A percentile compares a stretch with the other conserved stretches of the same genome.
phyloP scores from a whole-genome alignment of 1,140 invertebrate genomes.

The Rhagoletis zephyria region DNA sequence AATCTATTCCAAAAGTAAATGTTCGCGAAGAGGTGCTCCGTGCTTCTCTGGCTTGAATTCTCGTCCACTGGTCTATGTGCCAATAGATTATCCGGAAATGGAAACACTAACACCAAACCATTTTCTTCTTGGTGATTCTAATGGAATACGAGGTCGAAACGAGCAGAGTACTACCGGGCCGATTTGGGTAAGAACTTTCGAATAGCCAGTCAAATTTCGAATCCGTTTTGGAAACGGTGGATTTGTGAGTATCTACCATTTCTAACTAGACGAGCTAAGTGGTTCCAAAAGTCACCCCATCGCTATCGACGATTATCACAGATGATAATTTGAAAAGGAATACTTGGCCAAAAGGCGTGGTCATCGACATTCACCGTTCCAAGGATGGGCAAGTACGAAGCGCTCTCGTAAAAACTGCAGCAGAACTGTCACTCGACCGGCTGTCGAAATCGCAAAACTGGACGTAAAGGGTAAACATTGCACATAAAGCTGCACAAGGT shows the following conservation, averaged over 20 bases:
- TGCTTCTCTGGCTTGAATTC: constrained; percentile 55
- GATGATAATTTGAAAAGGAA: constrained; percentile 60
- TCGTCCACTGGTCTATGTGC: no score
- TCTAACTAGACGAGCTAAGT: constrained; percentile 38
- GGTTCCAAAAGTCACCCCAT: constrained; percentile 61
- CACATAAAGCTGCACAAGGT: no score
- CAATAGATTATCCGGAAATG: no score
- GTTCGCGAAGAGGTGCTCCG: constrained; percentile 52
- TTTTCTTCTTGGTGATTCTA: no score
- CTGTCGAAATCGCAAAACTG: constrained; percentile 45
- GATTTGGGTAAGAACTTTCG: no score
- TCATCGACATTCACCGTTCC: constrained; percentile 24
- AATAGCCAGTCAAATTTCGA: no score
- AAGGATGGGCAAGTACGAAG: constrained; percentile 55
- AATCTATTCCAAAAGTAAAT: constrained; percentile 57
- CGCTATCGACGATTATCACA: constrained; percentile 62
- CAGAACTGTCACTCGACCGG: constrained; percentile 32
- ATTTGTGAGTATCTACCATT: no score
- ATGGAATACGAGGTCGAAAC: no score
- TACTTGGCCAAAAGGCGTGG: constrained; percentile 58
- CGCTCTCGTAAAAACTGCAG: constrained; percentile 35
- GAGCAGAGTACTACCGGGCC: no score
- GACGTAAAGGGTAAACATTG: constrained; percentile 27
- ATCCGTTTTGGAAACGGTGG: no score
- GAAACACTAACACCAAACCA: no score